Base-by-base conservation (phyloP, 64 coral and sea anemone genomes). In the Actinia equina region DNA sequence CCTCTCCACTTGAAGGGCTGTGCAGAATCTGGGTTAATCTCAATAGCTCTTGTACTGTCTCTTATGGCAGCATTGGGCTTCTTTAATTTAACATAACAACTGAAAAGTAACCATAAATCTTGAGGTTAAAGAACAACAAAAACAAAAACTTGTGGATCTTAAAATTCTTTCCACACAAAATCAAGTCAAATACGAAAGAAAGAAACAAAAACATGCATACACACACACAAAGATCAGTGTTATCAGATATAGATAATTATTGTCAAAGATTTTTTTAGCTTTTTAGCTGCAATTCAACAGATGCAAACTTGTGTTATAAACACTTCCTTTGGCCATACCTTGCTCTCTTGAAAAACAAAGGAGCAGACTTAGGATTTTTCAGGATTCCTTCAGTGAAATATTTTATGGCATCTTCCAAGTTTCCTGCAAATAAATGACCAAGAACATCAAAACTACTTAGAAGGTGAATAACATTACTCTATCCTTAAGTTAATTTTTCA, bases 51-150 rank as follows among this genome's bases (percentile, higher is more conserved):
- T 19, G 89, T 83, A 81, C 96, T 92, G 74, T 98, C 96, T 61
- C 87, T 89, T 42, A 98, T 98, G 26, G 96, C 96, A 26, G 96
- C 96, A 98, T 98, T 98, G 45, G 96, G 96, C 67, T 98, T 98
- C 20, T 87, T 69, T 89, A 92, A 90, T 17, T 82, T 87, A 52
- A 88, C 88, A 81, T 86, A 95, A 84, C 96, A 98, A 74, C 96
- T 98, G 77, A 16, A 89, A 59, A 59, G 52, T 27, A 74, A 42
- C 22, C 23, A 74, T 49, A 37, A 71, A 74, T 13, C 23, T 41
- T 74, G 23, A 74, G 9, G 3, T n/a, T 8, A 71, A 71, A 27
- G 10, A 30, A 65, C 22, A 65, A 20, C 7, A 1, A n/a, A 25
- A 69, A 69, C 20, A 5, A n/a, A 18, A 69, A 69, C 0, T 8